These are phyloP conservation scores for Dendrocincla fuliginosa DNA, from an alignment of 2,797 vertebrate species.

Conservation along the genomic window DNA sequence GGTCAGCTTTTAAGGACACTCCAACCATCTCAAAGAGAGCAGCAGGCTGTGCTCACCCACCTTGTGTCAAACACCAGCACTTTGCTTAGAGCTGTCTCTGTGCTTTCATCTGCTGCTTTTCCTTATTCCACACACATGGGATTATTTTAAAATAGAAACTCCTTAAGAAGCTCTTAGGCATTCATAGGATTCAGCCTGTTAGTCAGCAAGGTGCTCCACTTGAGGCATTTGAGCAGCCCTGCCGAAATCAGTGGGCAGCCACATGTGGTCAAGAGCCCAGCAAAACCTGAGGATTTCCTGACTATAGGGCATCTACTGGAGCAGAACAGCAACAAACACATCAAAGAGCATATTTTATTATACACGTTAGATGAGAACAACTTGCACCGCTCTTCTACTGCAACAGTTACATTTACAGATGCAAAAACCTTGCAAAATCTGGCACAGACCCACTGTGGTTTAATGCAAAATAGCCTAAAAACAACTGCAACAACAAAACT, in stretches of 20 bases:
- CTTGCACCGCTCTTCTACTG: background rate
- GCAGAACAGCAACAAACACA: background rate
- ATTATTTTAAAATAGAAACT: background rate
- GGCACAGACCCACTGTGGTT: conserved; percentile 10
- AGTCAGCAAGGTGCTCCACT: background rate
- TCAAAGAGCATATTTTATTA: background rate
- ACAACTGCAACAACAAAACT: background rate
- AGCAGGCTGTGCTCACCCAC: background rate
- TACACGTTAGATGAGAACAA: background rate
- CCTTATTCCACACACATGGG: background rate
- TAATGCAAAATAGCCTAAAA: conserved; percentile 34
- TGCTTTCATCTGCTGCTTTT: background rate
- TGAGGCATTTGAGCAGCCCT: background rate
- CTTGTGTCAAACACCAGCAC: background rate
- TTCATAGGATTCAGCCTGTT: background rate
- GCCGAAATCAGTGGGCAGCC: background rate
- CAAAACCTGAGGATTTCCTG: background rate
- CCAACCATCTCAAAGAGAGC: background rate
- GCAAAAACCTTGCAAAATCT: conserved; percentile 15
- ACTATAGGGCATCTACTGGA: background rate
- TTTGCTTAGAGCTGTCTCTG: accelerated
- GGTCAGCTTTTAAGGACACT: background rate
- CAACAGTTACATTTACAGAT: background rate
- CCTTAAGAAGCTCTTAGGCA: background rate
- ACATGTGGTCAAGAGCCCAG: background rate